These are phyloP conservation scores for Psephotus haematonotus DNA, from an alignment of 2,113 vertebrate genomes.

Conservation along the genomic window DNA sequence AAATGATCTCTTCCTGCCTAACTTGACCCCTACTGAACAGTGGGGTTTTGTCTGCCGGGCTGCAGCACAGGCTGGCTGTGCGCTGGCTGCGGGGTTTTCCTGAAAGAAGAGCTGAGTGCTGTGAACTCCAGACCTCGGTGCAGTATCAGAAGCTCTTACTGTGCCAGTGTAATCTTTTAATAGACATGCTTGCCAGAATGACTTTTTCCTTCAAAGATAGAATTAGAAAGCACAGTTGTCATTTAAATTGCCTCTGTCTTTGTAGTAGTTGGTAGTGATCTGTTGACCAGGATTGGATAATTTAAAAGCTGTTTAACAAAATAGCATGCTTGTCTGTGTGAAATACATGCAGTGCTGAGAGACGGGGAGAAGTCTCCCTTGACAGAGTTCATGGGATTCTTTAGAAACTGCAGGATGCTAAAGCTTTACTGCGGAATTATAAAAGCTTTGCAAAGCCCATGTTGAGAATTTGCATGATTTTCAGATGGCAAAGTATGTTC, in stretches of 20 bases:
- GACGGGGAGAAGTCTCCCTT: not conserved
- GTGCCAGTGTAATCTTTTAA: slow-evolving; percentile 53
- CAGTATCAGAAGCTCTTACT: slow-evolving; percentile 23
- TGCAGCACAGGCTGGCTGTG: not conserved
- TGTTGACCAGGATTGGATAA: slow-evolving; percentile 49
- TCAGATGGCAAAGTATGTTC: not conserved
- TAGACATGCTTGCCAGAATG: slow-evolving; percentile 45
- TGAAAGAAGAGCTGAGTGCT: slow-evolving; percentile 2
- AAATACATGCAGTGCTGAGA: not conserved
- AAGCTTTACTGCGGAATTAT: slow-evolving; percentile 24
- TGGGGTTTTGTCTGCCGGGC: not conserved
- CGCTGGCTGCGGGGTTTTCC: not conserved
- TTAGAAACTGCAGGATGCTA: slow-evolving; percentile 36
- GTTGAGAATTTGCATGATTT: slow-evolving; percentile 41
- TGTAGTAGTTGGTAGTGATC: slow-evolving; percentile 31
- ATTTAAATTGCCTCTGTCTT: slow-evolving; percentile 61
- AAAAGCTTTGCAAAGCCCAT: not conserved
- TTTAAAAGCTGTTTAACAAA: slow-evolving; percentile 60
- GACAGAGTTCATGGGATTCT: not conserved
- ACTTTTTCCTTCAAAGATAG: slow-evolving; percentile 33
- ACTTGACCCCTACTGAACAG: not conserved
- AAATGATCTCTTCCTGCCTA: not conserved
- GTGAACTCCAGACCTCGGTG: slow-evolving; percentile 42
- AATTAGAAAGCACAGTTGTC: slow-evolving; percentile 52
- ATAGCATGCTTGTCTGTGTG: slow-evolving; percentile 53